Base-by-base conservation (phyloP, 2,797 vertebrate genomes). In the Tapera naevia region DNA sequence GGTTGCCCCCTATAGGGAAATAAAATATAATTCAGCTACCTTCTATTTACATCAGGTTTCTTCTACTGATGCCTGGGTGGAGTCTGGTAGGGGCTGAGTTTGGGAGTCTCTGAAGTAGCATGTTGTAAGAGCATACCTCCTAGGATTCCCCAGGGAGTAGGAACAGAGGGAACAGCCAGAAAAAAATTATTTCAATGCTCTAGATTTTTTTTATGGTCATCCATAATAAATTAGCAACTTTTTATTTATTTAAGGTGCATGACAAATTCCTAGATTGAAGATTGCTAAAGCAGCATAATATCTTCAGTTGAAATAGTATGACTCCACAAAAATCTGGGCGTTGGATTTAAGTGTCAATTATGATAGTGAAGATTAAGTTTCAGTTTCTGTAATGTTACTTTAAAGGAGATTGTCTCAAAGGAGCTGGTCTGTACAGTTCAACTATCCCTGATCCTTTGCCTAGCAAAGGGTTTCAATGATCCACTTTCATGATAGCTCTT, bases 1-100 rank as follows among this genome's bases (percentile, higher is more conserved):
- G 93, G 81, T 95, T 97, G 96, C 96, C 97, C 96, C 88, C 96
- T 97, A 80, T 96, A 96, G 96, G 96, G 95, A 95, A 95, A 66
- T 81, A 94, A 95, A 96, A 94, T 54, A 91, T 81, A 82, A 88
- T 95, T 94, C 69, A 56, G 25, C 17, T 11, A 86, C 61, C 27
- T 91, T 69, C 53, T 89, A 22, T 91, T 95, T 89, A 48, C 39
- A 62, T 70, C 18, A 51, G 22, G 22, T 60, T 81, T 92, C 51
- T 72, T 69, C 65, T 58, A 33, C 79, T 86, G 82, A 30, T 75
- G n/a, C 66, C 61, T 80, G 81, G 61, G 64, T 83, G 53, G 79
- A 92, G 93, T 45, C 69, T 91, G 70, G 25, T 57, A 61, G 66
- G 5, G 37, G 4, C 39, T 73, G 74, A 83, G 35, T 30, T 17